phyloP scores from a whole-genome alignment of 2,888 invertebrate genomes.

The Metallyticus violacea region DNA sequence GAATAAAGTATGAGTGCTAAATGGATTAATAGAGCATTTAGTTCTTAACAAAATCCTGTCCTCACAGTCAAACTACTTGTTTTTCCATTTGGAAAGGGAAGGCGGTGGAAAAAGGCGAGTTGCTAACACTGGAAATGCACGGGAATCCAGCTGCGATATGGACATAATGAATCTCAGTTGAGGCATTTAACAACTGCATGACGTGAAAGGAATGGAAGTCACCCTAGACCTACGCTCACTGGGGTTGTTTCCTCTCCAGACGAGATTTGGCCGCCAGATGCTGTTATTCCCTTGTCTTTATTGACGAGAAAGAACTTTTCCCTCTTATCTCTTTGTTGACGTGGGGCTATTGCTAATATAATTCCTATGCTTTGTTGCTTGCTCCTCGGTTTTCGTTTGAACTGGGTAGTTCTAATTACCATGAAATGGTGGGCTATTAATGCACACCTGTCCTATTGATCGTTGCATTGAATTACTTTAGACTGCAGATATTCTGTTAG shows the following conservation, averaged over 20 bases:
- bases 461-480: neutral
- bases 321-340: neutral
- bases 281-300: neutral
- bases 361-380: neutral
- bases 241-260: neutral
- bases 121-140: neutral
- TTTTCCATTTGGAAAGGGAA: too few species aligned
- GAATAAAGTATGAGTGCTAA: too few species aligned
- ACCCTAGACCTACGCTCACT: neutral
- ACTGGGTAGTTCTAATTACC: neutral
- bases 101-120: too few species aligned
- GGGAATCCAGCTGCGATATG: neutral
- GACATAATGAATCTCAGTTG: neutral
- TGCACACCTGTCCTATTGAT: neutral
- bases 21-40: too few species aligned
- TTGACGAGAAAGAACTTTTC: neutral
- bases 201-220: neutral
- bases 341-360: neutral
- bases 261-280: neutral
- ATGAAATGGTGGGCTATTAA: neutral
- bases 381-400: neutral
- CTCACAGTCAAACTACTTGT: too few species aligned
- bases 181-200: neutral
- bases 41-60: too few species aligned
- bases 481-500: neutral